Conservation (phyloP, 2,888 invertebrate species). For the Nomada fabriciana region DNA sequence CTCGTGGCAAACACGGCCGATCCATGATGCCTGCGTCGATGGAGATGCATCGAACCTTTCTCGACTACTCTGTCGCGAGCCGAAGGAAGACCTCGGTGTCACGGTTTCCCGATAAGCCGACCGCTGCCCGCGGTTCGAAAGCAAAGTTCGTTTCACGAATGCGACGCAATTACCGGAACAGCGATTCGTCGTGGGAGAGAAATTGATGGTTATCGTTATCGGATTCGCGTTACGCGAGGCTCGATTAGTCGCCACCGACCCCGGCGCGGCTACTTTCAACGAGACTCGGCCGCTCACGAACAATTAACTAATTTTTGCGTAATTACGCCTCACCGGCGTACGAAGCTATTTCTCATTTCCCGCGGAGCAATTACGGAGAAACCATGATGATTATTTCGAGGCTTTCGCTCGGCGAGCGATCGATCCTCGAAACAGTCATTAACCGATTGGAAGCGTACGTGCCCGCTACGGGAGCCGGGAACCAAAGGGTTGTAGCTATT, state of each 20-base stretch:
- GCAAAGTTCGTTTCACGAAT: constrained; percentile 37
- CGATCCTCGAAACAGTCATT: constrained; percentile 70
- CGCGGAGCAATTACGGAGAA: constrained; percentile 71
- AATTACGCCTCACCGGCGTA: constrained; percentile 55
- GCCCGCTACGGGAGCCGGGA: constrained; percentile 58
- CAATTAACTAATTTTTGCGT: constrained; percentile 70
- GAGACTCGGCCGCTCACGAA: constrained; percentile 45
- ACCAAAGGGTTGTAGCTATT: constrained; percentile 72
- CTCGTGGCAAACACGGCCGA: constrained; percentile 34
- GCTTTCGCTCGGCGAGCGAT: constrained; percentile 70
- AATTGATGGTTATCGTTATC: constrained; percentile 53
- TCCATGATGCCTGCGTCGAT: constrained; percentile 13
- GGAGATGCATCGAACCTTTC: too few relatives aligned
- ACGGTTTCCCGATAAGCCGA: too few relatives aligned
- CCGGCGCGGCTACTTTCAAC: constrained; percentile 30
- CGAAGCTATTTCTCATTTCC: constrained; percentile 69
- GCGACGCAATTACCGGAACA: constrained; percentile 26
- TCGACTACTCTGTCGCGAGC: too few relatives aligned
- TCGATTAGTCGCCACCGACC: constrained; percentile 32
- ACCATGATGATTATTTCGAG: constrained; percentile 68
- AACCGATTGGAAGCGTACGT: constrained; percentile 73
- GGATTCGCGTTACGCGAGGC: constrained; percentile 45
- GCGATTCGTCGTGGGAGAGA: constrained; percentile 32
- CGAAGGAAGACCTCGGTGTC: too few relatives aligned
- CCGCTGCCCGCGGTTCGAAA: too few relatives aligned